Evolutionary conservation across 2,888 invertebrate species (phyloP), one percentile per base, ranked within the genome.

Genomic region (Caenorhabditis parvicauda): DNA sequence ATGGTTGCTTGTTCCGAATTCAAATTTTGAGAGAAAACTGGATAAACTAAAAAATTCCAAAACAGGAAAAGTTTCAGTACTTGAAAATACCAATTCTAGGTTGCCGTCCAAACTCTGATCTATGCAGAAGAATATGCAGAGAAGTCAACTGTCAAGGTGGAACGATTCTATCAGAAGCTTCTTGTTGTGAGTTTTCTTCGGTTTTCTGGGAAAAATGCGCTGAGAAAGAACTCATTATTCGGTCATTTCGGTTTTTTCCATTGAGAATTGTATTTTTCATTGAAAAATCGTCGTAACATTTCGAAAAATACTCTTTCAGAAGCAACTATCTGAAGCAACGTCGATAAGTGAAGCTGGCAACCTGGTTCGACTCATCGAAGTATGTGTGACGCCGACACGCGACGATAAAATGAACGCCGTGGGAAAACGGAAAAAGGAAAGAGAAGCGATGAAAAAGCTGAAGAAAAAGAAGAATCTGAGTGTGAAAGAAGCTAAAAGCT

Each of bases 21-120:
- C n/a, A n/a, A n/a, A n/a, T n/a, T 7, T 12, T 39, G 39, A 39
- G 19, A 12, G 7, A 7, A 7, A 39, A 39, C 5, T 6, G 17
- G 17, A 39, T 7, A 39, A 39, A 12, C 7, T 7, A 39, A 39
- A 17, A 39, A 6, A 21, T 39, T 45, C 9, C 53, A 64, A 17
- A n/a, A n/a, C n/a, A n/a, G n/a, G n/a, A n/a, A n/a, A n/a, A n/a
- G n/a, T n/a, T n/a, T n/a, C n/a, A n/a, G n/a, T n/a, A n/a, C n/a
- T n/a, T n/a, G n/a, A n/a, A n/a, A n/a, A n/a, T n/a, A n/a, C n/a
- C n/a, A n/a, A n/a, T n/a, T n/a, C n/a, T n/a, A n/a, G n/a, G 64
- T 73, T 49, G 54, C 72, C 1, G 32, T 59, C 0, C 59, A 54
- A 37, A 65, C 60, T 49, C 64, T 71, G 46, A 57, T 57, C n/a